These are phyloP conservation scores for Drosophila kambysellisi DNA, from an alignment of 2,888 invertebrate species.

Conservation along the genomic window DNA sequence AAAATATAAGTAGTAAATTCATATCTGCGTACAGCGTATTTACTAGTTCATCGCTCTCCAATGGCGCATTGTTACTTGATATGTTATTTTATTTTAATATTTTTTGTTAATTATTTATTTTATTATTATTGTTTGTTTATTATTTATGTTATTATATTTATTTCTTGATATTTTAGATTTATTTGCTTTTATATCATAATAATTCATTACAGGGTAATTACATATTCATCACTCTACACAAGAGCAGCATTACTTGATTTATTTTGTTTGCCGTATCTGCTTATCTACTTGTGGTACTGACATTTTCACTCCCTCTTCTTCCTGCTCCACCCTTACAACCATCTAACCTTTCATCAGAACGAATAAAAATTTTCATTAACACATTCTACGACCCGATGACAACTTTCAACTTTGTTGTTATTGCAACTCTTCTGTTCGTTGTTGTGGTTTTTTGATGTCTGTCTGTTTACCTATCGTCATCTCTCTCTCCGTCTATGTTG, in stretches of 20 bases:
- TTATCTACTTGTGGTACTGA: slow-evolving; percentile 50
- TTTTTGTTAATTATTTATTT: not conserved
- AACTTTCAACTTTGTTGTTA: slow-evolving; percentile 32
- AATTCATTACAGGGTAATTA: not conserved
- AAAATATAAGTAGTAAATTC: too few species aligned
- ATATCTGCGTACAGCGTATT: not conserved
- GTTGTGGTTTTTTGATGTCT: slow-evolving; percentile 41
- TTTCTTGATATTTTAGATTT: not conserved
- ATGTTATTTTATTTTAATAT: not conserved
- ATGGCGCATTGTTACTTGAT: not conserved
- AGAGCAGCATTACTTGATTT: slow-evolving; percentile 29
- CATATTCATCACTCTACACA: not conserved
- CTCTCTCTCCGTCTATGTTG: slow-evolving; percentile 20
- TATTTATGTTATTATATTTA: not conserved
- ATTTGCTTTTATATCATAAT: not conserved
- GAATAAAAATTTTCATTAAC: slow-evolving; percentile 54
- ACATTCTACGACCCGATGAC: slow-evolving; percentile 37
- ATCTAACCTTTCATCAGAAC: not conserved
- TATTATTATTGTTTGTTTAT: not conserved
- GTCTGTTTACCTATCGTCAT: slow-evolving; percentile 44
- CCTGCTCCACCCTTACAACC: not conserved
- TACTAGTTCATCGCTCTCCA: not conserved
- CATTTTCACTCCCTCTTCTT: not conserved
- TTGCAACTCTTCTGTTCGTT: slow-evolving; percentile 13
- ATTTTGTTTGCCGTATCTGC: slow-evolving; percentile 47